Conservation (phyloP, 1,140 invertebrate genomes). For the Oedothorax gibbosus region DNA sequence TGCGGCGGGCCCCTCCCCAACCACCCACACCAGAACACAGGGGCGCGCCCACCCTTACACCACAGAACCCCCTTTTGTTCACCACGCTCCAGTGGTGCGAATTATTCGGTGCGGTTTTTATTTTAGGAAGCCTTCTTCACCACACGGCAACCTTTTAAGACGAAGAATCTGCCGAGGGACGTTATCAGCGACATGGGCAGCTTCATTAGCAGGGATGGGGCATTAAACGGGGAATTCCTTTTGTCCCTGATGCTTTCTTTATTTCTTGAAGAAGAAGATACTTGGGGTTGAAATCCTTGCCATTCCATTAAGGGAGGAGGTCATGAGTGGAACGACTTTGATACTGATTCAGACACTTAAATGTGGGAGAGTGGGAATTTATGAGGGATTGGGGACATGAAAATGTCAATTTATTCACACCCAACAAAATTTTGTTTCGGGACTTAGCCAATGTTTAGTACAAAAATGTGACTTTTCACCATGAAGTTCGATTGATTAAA, state of each 20-base stretch:
- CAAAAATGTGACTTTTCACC: no score
- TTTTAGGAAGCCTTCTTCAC: slow-evolving; percentile 5
- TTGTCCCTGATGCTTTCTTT: not conserved
- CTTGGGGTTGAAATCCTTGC: not conserved
- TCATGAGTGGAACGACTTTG: not conserved
- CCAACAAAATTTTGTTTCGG: no score
- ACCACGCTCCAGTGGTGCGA: slow-evolving; percentile 52
- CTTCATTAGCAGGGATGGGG: slow-evolving; percentile 30
- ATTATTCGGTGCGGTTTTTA: slow-evolving; percentile 54
- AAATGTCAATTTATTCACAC: no score
- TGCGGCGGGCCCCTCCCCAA: slow-evolving; percentile 22
- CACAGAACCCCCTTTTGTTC: slow-evolving; percentile 39
- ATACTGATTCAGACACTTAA: no score
- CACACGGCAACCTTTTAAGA: slow-evolving; percentile 8
- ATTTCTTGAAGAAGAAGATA: not conserved
- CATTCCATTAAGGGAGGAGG: slow-evolving; percentile 20
- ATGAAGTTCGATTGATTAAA: no score
- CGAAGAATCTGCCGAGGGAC: slow-evolving; percentile 1
- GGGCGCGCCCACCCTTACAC: no score
- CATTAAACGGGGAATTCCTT: slow-evolving; percentile 28
- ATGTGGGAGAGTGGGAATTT: no score
- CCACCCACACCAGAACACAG: no score
- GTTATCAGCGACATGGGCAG: slow-evolving; percentile 22
- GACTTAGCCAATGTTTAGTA: no score
- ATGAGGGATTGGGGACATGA: no score